Percentiles rank a stretch among this genome's conserved stretches.
Conservation (phyloP, 2,888 invertebrate genomes). For the Drosophila formosana region DNA sequence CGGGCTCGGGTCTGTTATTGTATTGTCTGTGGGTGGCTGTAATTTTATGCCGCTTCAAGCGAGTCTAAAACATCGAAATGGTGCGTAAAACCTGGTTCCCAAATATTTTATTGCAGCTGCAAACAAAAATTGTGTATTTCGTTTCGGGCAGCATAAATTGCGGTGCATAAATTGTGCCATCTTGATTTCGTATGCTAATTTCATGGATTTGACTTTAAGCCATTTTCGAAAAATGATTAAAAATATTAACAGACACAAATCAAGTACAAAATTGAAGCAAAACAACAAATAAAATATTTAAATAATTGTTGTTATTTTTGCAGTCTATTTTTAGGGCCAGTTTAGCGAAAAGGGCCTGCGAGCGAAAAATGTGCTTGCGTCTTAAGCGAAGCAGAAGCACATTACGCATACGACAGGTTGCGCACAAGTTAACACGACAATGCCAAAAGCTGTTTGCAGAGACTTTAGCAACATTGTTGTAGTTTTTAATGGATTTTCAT, state of each 20-base stretch:
- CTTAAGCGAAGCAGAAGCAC: conserved; percentile 65
- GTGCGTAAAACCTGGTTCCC: conserved; percentile 31
- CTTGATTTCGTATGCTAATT: conserved; percentile 45
- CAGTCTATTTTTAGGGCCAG: neutral
- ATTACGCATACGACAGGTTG: conserved; percentile 74
- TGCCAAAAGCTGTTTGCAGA: conserved; percentile 25
- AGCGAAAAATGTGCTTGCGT: conserved; percentile 9
- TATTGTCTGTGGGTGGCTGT: conserved; percentile 31
- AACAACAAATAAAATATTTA: neutral
- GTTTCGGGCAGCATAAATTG: conserved; percentile 24
- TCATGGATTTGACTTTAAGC: conserved; percentile 17
- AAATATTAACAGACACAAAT: neutral
- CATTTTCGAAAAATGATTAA: conserved; percentile 6
- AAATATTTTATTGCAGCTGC: conserved; percentile 47
- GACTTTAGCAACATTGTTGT: conserved; percentile 66
- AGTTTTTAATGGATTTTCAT: conserved; percentile 81
- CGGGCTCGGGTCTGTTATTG: conserved; percentile 13
- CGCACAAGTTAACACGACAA: conserved; percentile 47
- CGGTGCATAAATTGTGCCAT: conserved; percentile 44
- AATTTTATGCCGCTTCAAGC: conserved; percentile 66
- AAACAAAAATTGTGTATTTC: conserved; percentile 22
- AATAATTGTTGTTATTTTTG: neutral
- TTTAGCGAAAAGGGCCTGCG: conserved; percentile 1
- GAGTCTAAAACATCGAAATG: conserved; percentile 43
- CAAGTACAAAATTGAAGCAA: neutral